Conservation (phyloP, 2,113 vertebrate species). For the Gallinago paraguaiae region DNA sequence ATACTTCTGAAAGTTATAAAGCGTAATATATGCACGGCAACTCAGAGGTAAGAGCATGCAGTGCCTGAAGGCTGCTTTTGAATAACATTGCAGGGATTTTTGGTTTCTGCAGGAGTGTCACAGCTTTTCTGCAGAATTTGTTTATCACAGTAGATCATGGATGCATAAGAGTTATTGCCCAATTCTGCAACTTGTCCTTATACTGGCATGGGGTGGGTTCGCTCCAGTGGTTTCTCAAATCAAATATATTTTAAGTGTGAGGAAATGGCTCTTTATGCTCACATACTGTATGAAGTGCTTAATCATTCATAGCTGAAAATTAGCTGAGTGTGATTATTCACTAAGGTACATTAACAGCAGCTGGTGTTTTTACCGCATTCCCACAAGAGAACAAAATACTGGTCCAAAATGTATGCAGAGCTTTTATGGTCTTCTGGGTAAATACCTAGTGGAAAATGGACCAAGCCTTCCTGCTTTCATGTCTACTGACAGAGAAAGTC, state of each 20-base stretch:
- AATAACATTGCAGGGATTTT: background rate
- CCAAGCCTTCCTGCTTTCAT: background rate
- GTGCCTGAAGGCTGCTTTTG: background rate
- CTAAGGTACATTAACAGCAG: slow-evolving; percentile 63
- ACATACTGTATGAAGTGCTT: slow-evolving; percentile 50
- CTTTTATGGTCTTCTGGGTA: slow-evolving; percentile 1
- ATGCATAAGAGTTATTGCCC: background rate
- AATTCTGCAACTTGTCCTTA: background rate
- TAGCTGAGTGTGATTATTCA: slow-evolving; percentile 64
- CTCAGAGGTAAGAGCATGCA: background rate
- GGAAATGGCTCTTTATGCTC: slow-evolving; percentile 51
- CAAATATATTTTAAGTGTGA: slow-evolving; percentile 47
- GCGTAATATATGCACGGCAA: background rate
- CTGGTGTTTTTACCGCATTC: slow-evolving; percentile 54
- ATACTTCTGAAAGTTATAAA: background rate
- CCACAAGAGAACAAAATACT: slow-evolving; percentile 5
- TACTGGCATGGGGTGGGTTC: background rate
- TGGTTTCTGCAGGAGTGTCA: background rate
- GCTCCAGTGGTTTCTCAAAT: slow-evolving; percentile 28
- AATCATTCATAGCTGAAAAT: slow-evolving; percentile 68
- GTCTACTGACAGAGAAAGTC: background rate
- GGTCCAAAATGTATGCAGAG: background rate
- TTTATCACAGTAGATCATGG: background rate
- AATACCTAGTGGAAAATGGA: slow-evolving; percentile 4
- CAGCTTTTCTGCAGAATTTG: background rate